Conservation (phyloP, 53 echinoderm and acorn worm genomes). For the Patiria pectinifera region DNA sequence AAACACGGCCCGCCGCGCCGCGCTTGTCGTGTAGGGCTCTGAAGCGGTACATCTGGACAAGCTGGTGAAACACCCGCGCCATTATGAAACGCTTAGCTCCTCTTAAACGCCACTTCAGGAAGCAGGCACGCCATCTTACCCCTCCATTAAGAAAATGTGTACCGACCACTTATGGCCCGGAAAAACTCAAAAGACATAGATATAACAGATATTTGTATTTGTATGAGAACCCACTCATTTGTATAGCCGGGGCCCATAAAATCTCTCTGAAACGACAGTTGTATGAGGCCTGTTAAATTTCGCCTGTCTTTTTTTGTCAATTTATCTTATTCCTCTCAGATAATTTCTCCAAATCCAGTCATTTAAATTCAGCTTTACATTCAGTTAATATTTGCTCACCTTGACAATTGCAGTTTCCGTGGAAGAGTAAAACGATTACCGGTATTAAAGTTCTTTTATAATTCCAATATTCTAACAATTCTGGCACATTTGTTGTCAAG, state of each 20-base stretch:
- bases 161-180: slow-evolving; percentile 27
- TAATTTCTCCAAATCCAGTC: background rate
- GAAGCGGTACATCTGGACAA: slow-evolving; percentile 50
- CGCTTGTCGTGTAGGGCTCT: slow-evolving; percentile 33
- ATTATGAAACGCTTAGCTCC: slow-evolving; percentile 58
- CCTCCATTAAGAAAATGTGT: slow-evolving; percentile 52
- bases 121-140: slow-evolving; percentile 36
- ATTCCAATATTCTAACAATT: background rate
- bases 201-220: background rate
- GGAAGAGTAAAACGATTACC: background rate
- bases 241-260: slow-evolving; percentile 6
- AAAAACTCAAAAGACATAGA: background rate
- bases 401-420: background rate
- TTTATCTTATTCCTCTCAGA: slow-evolving; percentile 3
- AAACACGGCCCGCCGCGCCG: slow-evolving; percentile 39
- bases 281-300: background rate
- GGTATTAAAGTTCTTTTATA: background rate
- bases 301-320: background rate
- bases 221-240: slow-evolving; percentile 16
- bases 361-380: background rate
- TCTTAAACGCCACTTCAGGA: slow-evolving; percentile 43
- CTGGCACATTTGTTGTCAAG: background rate
- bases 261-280: slow-evolving; percentile 1
- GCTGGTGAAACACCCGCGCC: slow-evolving; percentile 49
- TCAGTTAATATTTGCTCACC: background rate